A percentile compares a stretch with the other conserved stretches of the same genome.
phyloP scores from a whole-genome alignment of 2,888 invertebrate genomes.

The Amiota communis region DNA sequence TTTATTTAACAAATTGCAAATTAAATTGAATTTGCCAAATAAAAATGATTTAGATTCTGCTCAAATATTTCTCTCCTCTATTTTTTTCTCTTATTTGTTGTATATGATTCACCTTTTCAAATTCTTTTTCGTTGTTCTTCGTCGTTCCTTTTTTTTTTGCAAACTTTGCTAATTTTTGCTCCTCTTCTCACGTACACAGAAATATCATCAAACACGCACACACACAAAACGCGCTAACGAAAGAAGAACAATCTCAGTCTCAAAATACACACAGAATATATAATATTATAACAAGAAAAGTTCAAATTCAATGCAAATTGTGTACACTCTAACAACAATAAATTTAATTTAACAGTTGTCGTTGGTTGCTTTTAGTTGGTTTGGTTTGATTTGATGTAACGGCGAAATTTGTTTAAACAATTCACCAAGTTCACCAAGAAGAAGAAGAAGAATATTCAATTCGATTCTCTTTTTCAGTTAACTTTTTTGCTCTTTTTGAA shows the following conservation, averaged over 20 bases:
- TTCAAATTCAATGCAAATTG: slow-evolving; percentile 32
- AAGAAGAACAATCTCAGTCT: not conserved
- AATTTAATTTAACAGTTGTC: slow-evolving; percentile 41
- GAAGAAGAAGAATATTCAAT: not conserved
- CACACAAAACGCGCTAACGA: slow-evolving; percentile 20
- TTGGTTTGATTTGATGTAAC: too few species aligned
- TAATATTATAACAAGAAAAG: slow-evolving; percentile 39
- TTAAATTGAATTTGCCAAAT: slow-evolving; percentile 36
- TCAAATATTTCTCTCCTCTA: slow-evolving; percentile 41
- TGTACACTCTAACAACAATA: slow-evolving; percentile 35
- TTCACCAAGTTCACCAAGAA: slow-evolving; percentile 10
- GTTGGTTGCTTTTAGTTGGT: not conserved
- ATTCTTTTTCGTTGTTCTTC: slow-evolving; percentile 56
- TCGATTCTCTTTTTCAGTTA: slow-evolving; percentile 5
- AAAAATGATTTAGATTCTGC: slow-evolving; percentile 50
- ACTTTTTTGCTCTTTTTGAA: not conserved
- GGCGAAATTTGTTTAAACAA: slow-evolving; percentile 41
- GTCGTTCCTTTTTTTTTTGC: slow-evolving; percentile 46
- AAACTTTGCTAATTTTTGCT: slow-evolving; percentile 49
- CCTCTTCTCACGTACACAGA: slow-evolving; percentile 49
- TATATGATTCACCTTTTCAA: slow-evolving; percentile 34
- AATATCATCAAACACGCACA: slow-evolving; percentile 40
- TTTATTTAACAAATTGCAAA: slow-evolving; percentile 13
- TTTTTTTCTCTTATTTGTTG: slow-evolving; percentile 33
- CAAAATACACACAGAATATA: slow-evolving; percentile 14